phyloP scores from a whole-genome alignment of 2,888 invertebrate genomes.

The Drosophila vallismaia region DNA sequence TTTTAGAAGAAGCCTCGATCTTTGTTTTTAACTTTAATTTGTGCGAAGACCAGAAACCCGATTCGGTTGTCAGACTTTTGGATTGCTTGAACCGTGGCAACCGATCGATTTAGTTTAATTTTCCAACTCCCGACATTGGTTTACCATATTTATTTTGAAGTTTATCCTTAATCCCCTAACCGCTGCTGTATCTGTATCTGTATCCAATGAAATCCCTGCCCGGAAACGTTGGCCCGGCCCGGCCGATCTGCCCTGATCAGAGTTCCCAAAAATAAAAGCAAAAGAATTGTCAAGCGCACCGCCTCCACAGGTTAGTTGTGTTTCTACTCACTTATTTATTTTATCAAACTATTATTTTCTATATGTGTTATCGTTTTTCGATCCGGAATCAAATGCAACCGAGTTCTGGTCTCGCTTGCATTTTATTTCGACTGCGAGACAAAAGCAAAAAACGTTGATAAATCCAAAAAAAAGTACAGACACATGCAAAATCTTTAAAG shows the following conservation, averaged over 20 bases:
- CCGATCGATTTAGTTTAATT: conserved; percentile 66
- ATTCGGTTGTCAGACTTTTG: conserved; percentile 30
- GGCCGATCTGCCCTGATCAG: conserved; percentile 76
- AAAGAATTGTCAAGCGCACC: conserved; percentile 78
- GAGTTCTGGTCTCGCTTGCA: conserved; percentile 9
- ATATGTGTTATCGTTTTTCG: conserved; percentile 40
- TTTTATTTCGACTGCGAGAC: conserved; percentile 49
- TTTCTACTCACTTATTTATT: conserved; percentile 72
- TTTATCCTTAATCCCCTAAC: neutral
- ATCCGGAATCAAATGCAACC: conserved; percentile 41
- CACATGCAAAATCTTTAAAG: conserved; percentile 57
- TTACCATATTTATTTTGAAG: conserved; percentile 34
- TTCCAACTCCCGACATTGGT: conserved; percentile 30
- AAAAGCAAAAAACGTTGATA: conserved; percentile 36
- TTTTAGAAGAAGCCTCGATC: conserved; percentile 1
- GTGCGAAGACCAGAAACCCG: conserved; percentile 23
- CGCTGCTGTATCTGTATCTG: conserved; percentile 29
- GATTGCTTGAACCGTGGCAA: conserved; percentile 40
- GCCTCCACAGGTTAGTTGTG: conserved; percentile 82
- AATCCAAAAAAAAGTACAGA: conserved; percentile 41
- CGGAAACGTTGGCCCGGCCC: conserved; percentile 72
- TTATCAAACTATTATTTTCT: conserved; percentile 49
- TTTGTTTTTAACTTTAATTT: conserved; percentile 9
- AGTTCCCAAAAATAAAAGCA: conserved; percentile 69
- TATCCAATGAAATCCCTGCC: conserved; percentile 65